Evolutionary conservation across 2,113 vertebrate genomes (phyloP), one percentile per base, ranked within the genome.

Genomic region (Aythya baeri): DNA sequence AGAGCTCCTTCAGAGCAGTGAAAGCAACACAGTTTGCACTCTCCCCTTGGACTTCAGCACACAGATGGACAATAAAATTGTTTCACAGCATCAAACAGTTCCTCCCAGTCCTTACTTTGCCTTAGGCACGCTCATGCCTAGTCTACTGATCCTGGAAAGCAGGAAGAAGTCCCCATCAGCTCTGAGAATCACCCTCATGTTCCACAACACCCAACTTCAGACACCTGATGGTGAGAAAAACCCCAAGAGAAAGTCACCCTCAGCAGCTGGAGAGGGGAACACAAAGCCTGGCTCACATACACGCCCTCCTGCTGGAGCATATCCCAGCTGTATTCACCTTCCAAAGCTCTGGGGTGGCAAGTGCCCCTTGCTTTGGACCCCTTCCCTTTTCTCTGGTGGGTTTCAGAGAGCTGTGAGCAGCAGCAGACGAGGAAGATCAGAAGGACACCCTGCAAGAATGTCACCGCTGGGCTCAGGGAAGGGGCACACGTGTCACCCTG

Each of bases 291-390:
- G 21, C 49, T 62, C 41, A 78, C 27, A 55, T 3, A 1, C 13
- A 21, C 0, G 0, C 46, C 36, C 59, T 65, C 36, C 43, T n/a
- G 34, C 16, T 7, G 6, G 50, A 67, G 46, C 4, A 0, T 16
- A 31, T 21, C 32, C 68, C 8, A 22, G 55, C 20, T 80, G 50
- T 49, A 36, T 63, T 83, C 52, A 62, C 50, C 59, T 50, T 27
- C 44, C n/a, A 62, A 2, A 6, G 27, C 36, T 63, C 26, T 4
- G 2, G 18, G 20, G 16, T 9, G 0, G 31, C 81, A 44, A 77
- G 3, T 2, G 11, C 21, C 55, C 70, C 83, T 44, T 65, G 65
- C 62, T 44, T 9, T 2, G 1, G 61, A 14, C n/a, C 17, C 38
- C 15, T 57, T 61, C 38, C 27, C 58, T 89, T 84, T 84, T 57